Evolutionary conservation across 2,888 invertebrate genomes (phyloP).

Genomic region (Aricia artaxerxes): DNA sequence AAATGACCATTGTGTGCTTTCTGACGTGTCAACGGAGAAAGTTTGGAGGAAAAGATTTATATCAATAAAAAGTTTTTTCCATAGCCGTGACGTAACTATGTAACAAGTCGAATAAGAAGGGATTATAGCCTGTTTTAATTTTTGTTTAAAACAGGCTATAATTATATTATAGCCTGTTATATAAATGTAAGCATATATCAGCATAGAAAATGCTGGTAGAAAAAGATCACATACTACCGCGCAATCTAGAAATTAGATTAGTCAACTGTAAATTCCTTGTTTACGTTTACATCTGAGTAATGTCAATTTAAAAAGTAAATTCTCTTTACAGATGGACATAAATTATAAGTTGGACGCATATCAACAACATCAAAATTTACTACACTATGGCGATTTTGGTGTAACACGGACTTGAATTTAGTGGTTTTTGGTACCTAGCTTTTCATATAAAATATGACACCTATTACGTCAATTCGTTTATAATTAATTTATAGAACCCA

Average conservation of each 20-base stretch:
- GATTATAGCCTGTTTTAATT: not conserved
- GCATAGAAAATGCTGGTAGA: too few relatives aligned
- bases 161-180: not conserved
- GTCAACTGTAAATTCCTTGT: too few relatives aligned
- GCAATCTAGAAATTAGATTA: too few relatives aligned
- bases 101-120: not conserved
- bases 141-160: not conserved
- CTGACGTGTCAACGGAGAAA: slow-evolving; percentile 25
- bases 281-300: too few relatives aligned
- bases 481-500: not conserved
- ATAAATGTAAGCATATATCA: not conserved
- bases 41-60: slow-evolving; percentile 27
- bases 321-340: too few relatives aligned
- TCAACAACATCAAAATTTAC: too few relatives aligned
- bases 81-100: not conserved
- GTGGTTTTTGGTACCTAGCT: too few relatives aligned
- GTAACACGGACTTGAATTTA: too few relatives aligned
- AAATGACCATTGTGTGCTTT: slow-evolving; percentile 26
- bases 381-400: too few relatives aligned
- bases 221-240: too few relatives aligned
- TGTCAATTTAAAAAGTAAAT: too few relatives aligned
- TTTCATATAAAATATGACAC: not conserved
- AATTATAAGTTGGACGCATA: too few relatives aligned
- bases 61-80: slow-evolving; percentile 15
- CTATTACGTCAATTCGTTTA: not conserved